Conservation (phyloP, 2,113 vertebrate genomes). For the Calyptommatus sinebrachiatus region DNA sequence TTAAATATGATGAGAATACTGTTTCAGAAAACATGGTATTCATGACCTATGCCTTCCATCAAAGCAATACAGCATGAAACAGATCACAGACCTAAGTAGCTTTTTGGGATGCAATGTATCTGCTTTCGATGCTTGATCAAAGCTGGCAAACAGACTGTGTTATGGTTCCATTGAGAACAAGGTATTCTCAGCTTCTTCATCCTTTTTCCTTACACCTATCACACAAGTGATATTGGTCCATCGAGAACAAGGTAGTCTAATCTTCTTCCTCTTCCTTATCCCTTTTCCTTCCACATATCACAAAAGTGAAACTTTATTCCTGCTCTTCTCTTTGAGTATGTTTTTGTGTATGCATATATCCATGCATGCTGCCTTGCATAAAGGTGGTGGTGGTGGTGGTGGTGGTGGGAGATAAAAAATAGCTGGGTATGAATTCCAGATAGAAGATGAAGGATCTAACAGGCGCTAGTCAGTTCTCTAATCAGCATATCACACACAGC, state of each 20-base stretch:
- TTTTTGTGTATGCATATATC: too few species aligned
- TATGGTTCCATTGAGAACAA: background rate
- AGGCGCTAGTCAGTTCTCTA: constrained; percentile 5
- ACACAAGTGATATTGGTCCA: too few species aligned
- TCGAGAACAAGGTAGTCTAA: background rate
- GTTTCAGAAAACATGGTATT: background rate
- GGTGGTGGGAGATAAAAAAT: background rate
- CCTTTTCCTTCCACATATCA: constrained; percentile 27
- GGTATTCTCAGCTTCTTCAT: background rate
- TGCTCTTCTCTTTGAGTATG: too few species aligned
- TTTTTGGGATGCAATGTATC: background rate
- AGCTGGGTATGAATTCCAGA: constrained; percentile 38
- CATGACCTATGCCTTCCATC: constrained; percentile 23
- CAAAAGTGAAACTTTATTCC: too few species aligned
- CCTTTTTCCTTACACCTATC: constrained; percentile 27
- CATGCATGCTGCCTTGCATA: too few species aligned
- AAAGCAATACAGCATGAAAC: constrained; percentile 11
- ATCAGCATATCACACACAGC: constrained; percentile 14
- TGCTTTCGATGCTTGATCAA: background rate
- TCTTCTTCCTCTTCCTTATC: too few species aligned
- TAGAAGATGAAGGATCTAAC: constrained; percentile 12
- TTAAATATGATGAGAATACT: background rate
- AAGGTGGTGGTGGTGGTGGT: constrained; percentile 11
- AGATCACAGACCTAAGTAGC: background rate
- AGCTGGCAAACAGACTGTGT: background rate